phyloP scores from a whole-genome alignment of 1,140 invertebrate genomes.

The Drosophila ironensis region DNA sequence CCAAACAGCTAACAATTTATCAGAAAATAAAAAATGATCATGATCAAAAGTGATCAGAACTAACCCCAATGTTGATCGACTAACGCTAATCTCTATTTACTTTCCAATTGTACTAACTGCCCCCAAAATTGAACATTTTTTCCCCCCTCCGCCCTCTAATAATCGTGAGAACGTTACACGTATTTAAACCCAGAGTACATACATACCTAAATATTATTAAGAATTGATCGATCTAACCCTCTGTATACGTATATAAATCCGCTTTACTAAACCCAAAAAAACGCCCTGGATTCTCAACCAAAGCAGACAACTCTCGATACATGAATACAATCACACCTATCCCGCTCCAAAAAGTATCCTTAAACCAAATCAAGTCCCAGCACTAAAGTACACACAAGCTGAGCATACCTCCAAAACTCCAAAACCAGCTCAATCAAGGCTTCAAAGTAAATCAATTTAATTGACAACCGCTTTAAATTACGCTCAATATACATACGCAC shows the following conservation, averaged over 20 bases:
- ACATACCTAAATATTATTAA: constrained; percentile 43
- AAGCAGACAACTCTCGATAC: constrained; percentile 44
- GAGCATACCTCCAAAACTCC: constrained; percentile 5
- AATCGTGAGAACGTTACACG: constrained; percentile 23
- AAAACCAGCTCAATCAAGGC: constrained; percentile 27
- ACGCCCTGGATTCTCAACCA: constrained; percentile 21
- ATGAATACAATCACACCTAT: constrained; percentile 36
- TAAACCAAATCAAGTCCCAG: neutral
- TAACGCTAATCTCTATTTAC: constrained; percentile 63
- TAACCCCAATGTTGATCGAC: constrained; percentile 34
- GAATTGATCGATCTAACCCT: constrained; percentile 45
- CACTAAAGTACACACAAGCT: constrained; percentile 31
- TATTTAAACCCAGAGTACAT: constrained; percentile 10
- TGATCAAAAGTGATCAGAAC: constrained; percentile 23
- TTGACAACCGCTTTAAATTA: constrained; percentile 63
- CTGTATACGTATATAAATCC: constrained; percentile 44
- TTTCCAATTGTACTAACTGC: constrained; percentile 63
- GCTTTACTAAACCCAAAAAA: constrained; percentile 31
- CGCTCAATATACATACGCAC: constrained; percentile 46
- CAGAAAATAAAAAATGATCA: constrained; percentile 5
- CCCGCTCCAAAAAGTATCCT: neutral
- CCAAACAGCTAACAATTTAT: constrained; percentile 37
- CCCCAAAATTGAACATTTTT: constrained; percentile 27
- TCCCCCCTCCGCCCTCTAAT: neutral
- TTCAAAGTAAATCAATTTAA: constrained; percentile 52